Evolutionary conservation across 2,113 vertebrate species (phyloP).

Genomic region (Neolamprologus hecqui): DNA sequence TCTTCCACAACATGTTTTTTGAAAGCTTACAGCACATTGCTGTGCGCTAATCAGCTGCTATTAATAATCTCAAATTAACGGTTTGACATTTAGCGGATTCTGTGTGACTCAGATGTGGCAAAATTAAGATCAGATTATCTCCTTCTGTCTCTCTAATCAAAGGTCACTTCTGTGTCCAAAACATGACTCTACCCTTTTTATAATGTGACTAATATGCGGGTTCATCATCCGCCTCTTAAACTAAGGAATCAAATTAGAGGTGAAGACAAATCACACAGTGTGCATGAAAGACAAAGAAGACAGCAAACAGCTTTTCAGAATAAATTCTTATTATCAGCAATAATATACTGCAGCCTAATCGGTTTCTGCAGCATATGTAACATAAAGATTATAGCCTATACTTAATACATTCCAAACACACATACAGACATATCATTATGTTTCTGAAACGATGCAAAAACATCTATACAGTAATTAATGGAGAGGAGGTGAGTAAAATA

Average conservation of each 20-base stretch:
- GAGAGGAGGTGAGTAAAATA: constrained; percentile 53
- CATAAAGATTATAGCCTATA: constrained; percentile 38
- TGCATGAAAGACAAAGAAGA: background rate
- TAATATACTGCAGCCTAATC: constrained; percentile 32
- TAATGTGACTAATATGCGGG: background rate
- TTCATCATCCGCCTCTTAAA: background rate
- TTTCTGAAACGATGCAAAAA: constrained; percentile 34
- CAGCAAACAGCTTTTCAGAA: background rate
- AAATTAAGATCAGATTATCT: background rate
- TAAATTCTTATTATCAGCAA: constrained; percentile 39
- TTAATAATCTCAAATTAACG: background rate
- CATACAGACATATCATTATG: constrained; percentile 32
- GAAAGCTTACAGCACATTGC: background rate
- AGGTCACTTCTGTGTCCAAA: background rate
- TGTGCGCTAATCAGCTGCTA: background rate
- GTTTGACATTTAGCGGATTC: constrained; percentile 7
- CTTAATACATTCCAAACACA: constrained; percentile 39
- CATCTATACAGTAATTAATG: constrained; percentile 39
- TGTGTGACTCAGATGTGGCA: background rate
- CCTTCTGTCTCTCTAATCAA: background rate
- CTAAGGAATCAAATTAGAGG: background rate
- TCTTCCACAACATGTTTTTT: background rate
- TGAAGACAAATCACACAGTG: background rate
- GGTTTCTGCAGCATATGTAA: constrained; percentile 30
- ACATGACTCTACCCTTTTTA: background rate